Evolutionary conservation across 2,797 vertebrate species (phyloP).

Genomic region (Loriculus beryllinus): DNA sequence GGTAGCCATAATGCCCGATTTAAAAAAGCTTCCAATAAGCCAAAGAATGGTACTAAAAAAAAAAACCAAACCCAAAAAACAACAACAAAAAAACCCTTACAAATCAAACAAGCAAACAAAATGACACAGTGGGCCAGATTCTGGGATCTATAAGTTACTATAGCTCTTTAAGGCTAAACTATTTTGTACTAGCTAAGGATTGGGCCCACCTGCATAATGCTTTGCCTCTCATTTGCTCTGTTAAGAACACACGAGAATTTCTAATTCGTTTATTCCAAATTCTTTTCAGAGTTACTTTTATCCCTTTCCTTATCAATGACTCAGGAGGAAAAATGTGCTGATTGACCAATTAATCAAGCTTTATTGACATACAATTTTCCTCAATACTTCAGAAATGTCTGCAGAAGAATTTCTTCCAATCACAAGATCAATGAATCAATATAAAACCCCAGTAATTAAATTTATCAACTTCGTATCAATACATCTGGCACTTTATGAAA

Average conservation of each 20-base stretch:
- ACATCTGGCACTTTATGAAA: slow-evolving; percentile 65
- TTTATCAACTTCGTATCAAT: slow-evolving; percentile 54
- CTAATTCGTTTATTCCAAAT: not conserved
- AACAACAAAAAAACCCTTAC: not conserved
- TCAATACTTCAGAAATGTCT: slow-evolving; percentile 69
- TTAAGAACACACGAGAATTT: not conserved
- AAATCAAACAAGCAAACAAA: not conserved
- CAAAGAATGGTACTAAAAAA: not conserved
- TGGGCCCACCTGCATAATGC: not conserved
- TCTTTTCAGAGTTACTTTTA: slow-evolving; percentile 22
- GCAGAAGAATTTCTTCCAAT: slow-evolving; percentile 60
- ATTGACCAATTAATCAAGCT: slow-evolving; percentile 68
- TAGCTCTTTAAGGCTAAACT: not conserved
- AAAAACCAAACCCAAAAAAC: not conserved
- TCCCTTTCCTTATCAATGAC: slow-evolving; percentile 45
- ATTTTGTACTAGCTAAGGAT: not conserved
- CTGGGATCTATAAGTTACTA: not conserved
- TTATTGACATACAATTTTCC: slow-evolving; percentile 49
- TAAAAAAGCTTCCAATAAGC: slow-evolving; percentile 30
- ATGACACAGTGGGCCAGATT: not conserved
- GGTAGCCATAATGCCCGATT: slow-evolving; percentile 27
- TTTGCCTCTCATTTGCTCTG: not conserved
- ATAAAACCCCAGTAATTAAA: slow-evolving; percentile 70
- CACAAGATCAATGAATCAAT: slow-evolving; percentile 71
- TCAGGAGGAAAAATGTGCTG: slow-evolving; percentile 10